Base-by-base conservation (phyloP, 2,113 vertebrate genomes). In the Tachysurus vachellii region DNA sequence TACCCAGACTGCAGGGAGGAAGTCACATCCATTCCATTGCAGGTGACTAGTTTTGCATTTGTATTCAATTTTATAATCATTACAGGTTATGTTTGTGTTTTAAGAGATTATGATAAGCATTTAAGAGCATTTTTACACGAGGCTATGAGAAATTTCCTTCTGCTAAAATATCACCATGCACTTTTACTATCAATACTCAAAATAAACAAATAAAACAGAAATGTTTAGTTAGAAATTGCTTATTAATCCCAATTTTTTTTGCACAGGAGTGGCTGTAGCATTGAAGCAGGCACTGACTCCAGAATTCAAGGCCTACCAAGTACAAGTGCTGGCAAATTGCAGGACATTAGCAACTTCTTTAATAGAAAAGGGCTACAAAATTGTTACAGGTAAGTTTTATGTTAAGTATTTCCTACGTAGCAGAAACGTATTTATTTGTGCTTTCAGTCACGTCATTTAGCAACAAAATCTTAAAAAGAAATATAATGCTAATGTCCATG, bases 11-110 rank as follows among this genome's bases (percentile, higher is more conserved):
- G 64, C 98, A 99, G 91, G 98, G 98, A 10, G 98, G 98, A 2
- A 98, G 98, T 0, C 98, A 99, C 94, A 99, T 99, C 92, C 98
- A 99, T 0, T 97, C 98, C 76, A 99, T 99, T 8, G 98, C 97
- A 92, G 98, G 98, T 99, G 91, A 0, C 17, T 47, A 71, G 17
- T 42, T 36, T 1, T 64, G 61, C 17, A 23, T 61, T 61, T 59
- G 5, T 57, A 57, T 57, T 54, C 54, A 3, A 7, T 53, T 19
- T 4, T 61, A 21, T 23, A 21, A 57, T 57, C 56, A 14, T 57
- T 17, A 13, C 16, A 57, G 56, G 2, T 57, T 57, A 3, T 61
- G 10, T 64, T 64, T 2, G 11, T 12, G 26, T 64, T n/a, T 64
- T 64, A 64, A 64, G 3, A n/a, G 62, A 64, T 64, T 64, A 64